Conservation (phyloP, 2,888 invertebrate species). For the Volucella bombylans region DNA sequence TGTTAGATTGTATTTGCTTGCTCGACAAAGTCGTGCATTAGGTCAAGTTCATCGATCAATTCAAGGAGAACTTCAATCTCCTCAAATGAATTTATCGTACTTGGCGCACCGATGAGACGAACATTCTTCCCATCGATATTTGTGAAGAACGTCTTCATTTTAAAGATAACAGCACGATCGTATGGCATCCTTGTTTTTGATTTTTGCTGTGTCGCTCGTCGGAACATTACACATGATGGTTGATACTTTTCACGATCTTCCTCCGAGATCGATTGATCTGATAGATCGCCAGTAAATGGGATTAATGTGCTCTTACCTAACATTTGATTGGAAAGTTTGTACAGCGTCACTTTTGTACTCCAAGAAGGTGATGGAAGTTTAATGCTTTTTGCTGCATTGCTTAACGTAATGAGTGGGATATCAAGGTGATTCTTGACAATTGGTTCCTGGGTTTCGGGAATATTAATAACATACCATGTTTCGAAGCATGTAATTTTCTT, state of each 20-base stretch:
- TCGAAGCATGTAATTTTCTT: slow-evolving; percentile 83
- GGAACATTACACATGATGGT: slow-evolving; percentile 82
- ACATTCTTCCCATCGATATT: slow-evolving; percentile 82
- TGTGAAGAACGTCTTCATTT: slow-evolving; percentile 81
- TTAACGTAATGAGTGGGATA: slow-evolving; percentile 80
- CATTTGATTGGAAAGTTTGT: slow-evolving; percentile 77
- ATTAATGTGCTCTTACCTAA: slow-evolving; percentile 77
- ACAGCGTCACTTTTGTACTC: slow-evolving; percentile 81
- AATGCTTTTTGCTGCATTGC: slow-evolving; percentile 79
- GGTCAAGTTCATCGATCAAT: slow-evolving; percentile 80
- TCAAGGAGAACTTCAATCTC: slow-evolving; percentile 82
- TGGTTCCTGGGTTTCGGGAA: slow-evolving; percentile 76
- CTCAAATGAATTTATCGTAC: slow-evolving; percentile 77
- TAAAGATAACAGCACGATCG: slow-evolving; percentile 82
- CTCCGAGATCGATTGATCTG: slow-evolving; percentile 79
- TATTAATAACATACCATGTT: slow-evolving; percentile 82
- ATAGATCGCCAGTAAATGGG: slow-evolving; percentile 80
- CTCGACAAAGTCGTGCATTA: slow-evolving; percentile 80
- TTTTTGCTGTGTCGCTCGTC: slow-evolving; percentile 78
- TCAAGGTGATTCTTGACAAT: slow-evolving; percentile 79
- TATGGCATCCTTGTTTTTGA: slow-evolving; percentile 79
- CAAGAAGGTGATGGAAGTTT: slow-evolving; percentile 79
- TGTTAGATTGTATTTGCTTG: slow-evolving; percentile 67
- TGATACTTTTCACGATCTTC: slow-evolving; percentile 81
- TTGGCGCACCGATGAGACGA: slow-evolving; percentile 81